phyloP scores from a whole-genome alignment of 2,797 vertebrate species.

The Coluber constrictor region DNA sequence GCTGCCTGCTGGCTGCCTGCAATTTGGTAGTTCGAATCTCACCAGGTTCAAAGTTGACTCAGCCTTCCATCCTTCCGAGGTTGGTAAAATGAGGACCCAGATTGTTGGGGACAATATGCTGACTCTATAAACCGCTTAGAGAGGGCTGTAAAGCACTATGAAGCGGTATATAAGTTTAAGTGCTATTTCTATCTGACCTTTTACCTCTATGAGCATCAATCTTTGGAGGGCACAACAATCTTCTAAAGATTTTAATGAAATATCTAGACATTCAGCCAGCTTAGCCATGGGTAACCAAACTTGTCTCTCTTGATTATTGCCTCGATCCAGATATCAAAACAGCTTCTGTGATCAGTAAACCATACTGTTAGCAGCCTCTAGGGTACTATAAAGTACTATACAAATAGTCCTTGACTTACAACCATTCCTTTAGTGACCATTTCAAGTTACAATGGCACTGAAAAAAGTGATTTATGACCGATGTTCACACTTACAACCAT shows the following conservation, averaged over 20 bases:
- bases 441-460: neutral
- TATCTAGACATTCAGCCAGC: neutral
- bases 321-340: neutral
- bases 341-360: neutral
- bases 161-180: neutral
- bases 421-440: neutral
- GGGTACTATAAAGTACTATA: neutral
- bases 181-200: neutral
- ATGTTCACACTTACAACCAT: neutral
- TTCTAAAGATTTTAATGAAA: neutral
- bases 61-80: too few relatives aligned
- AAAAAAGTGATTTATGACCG: neutral
- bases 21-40: too few relatives aligned
- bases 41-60: too few relatives aligned
- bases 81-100: too few relatives aligned
- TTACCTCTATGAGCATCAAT: neutral
- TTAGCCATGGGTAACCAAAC: fast-evolving
- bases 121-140: too few relatives aligned
- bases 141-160: too few relatives aligned
- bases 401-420: neutral
- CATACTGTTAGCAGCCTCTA: neutral
- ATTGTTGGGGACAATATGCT: too few relatives aligned
- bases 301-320: neutral
- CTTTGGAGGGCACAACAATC: neutral
- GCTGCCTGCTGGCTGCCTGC: too few relatives aligned